Conservation (phyloP, 2,797 vertebrate genomes). For the Scolopax rusticola region DNA sequence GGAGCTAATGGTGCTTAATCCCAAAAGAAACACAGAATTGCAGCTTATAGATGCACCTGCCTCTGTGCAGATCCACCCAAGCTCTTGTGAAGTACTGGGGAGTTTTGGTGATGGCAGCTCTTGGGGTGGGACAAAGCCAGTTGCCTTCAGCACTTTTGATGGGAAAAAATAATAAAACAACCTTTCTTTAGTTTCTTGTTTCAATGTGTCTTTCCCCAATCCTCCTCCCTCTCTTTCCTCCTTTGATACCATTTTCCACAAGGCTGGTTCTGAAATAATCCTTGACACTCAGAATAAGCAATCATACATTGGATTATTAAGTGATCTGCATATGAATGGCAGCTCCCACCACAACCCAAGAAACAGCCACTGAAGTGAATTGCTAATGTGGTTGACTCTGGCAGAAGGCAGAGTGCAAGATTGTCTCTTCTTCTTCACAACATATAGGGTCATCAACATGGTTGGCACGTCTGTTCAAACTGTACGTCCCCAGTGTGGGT, state of each 20-base stretch:
- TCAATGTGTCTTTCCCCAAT: neutral
- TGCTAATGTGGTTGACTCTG: neutral
- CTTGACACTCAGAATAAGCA: neutral
- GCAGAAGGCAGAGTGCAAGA: neutral
- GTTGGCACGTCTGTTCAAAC: neutral
- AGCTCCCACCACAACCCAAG: neutral
- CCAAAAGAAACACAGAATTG: rapidly evolving
- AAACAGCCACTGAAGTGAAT: neutral
- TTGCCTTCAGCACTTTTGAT: neutral
- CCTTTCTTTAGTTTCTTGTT: neutral
- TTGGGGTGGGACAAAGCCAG: neutral
- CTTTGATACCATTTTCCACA: neutral
- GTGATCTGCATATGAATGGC: neutral
- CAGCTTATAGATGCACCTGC: neutral
- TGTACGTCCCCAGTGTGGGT: no score
- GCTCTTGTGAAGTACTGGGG: neutral
- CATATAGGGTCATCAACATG: rapidly evolving
- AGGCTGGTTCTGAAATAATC: neutral
- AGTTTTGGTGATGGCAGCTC: neutral
- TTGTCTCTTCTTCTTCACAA: neutral
- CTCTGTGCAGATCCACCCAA: neutral
- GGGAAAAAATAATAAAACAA: neutral
- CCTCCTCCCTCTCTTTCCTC: neutral
- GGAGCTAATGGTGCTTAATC: neutral
- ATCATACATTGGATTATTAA: neutral